These are phyloP conservation scores for Drosophila serrata DNA, from an alignment of 1,140 invertebrate genomes.

Conservation along the genomic window DNA sequence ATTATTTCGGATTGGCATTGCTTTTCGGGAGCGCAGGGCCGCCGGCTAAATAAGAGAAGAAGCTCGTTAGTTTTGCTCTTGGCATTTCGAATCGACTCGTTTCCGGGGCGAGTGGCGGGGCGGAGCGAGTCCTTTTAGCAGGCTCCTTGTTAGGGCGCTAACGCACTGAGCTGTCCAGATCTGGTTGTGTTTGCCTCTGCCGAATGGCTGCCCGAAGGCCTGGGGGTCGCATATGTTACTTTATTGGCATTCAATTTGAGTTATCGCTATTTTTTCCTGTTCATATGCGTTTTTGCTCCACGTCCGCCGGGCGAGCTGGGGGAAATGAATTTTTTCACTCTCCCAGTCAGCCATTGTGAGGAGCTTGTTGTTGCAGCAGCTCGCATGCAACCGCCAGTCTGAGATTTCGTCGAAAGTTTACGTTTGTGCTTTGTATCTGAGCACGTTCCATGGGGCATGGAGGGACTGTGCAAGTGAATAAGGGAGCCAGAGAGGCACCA, in stretches of 20 bases:
- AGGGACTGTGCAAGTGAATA: not conserved
- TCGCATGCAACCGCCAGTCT: conserved; percentile 58
- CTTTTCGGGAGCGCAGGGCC: conserved; percentile 43
- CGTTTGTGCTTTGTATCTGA: conserved; percentile 46
- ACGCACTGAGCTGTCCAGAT: conserved; percentile 42
- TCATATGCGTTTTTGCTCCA: conserved; percentile 65
- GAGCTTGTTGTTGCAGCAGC: conserved; percentile 17
- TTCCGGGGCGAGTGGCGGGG: conserved; percentile 53
- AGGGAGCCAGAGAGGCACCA: conserved; percentile 11
- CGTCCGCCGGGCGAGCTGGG: conserved; percentile 20
- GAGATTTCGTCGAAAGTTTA: conserved; percentile 67
- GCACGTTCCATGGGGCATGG: conserved; percentile 45
- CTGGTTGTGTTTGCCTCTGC: conserved; percentile 35
- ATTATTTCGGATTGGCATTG: conserved; percentile 79
- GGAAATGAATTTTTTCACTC: conserved; percentile 66
- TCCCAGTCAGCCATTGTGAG: conserved; percentile 54
- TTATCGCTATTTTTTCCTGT: conserved; percentile 82
- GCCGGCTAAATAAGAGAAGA: conserved; percentile 69
- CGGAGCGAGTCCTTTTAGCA: conserved; percentile 65
- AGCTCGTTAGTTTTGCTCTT: conserved; percentile 77
- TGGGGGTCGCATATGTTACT: conserved; percentile 74
- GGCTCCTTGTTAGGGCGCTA: conserved; percentile 67
- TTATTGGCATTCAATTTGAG: conserved; percentile 82
- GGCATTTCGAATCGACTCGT: conserved; percentile 58
- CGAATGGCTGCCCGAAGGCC: conserved; percentile 23